Evolutionary conservation across 2,113 vertebrate genomes (phyloP).

Genomic region (Columba livia): DNA sequence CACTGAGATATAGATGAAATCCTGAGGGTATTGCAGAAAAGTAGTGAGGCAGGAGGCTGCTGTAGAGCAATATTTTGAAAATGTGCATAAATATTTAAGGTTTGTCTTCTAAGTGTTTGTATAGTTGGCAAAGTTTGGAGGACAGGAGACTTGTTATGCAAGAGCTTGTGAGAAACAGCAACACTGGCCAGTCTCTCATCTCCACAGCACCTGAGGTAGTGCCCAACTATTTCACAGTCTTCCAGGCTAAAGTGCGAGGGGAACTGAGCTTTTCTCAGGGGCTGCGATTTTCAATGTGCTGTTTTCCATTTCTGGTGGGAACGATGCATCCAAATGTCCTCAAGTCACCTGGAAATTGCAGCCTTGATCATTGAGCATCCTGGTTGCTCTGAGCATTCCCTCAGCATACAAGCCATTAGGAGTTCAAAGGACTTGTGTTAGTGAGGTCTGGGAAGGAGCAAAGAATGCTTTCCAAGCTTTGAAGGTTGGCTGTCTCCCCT

Average conservation of each 20-base stretch:
- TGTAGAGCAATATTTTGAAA: background rate
- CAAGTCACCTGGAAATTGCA: background rate
- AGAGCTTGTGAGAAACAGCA: background rate
- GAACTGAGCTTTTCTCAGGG: background rate
- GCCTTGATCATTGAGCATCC: background rate
- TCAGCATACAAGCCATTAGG: background rate
- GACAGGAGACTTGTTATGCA: background rate
- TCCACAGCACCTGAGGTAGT: fast-evolving
- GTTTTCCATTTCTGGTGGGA: background rate
- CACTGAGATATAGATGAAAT: background rate
- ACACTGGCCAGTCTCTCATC: background rate
- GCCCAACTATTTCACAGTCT: background rate
- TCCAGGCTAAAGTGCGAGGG: too few species aligned
- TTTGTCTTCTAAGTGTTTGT: background rate
- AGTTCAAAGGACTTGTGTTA: background rate
- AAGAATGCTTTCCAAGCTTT: background rate
- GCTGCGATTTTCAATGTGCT: background rate
- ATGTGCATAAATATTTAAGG: background rate
- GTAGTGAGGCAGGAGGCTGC: background rate
- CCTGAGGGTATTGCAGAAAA: background rate
- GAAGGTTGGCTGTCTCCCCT: background rate
- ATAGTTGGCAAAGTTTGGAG: background rate
- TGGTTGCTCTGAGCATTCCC: background rate
- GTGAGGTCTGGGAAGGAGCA: background rate
- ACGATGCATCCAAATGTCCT: background rate